Percentiles rank a stretch among this genome's conserved stretches.
These are phyloP conservation scores for Stramonita haemastoma DNA, from an alignment of 2,888 invertebrate genomes.

Conservation along the genomic window DNA sequence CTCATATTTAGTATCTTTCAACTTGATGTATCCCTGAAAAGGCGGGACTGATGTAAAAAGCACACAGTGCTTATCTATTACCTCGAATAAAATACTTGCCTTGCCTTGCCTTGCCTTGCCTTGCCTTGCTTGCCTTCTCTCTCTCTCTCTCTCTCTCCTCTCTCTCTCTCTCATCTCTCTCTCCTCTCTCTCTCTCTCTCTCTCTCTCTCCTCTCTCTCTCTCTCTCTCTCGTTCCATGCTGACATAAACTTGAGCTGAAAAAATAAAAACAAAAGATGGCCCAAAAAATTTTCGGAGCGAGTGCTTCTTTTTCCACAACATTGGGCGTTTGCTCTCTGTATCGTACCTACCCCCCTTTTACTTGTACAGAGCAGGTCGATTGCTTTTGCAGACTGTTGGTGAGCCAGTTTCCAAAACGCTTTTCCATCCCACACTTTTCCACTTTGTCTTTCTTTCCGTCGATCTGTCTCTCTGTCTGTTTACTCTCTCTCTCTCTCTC, in stretches of 20 bases:
- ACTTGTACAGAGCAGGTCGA: slow-evolving; percentile 3
- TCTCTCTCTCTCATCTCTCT: not conserved
- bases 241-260: not conserved
- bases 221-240: not conserved
- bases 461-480: not conserved
- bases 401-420: not conserved
- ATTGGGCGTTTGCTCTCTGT: not conserved
- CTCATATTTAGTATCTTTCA: too few relatives aligned
- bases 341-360: not conserved
- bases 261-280: not conserved
- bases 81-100: not conserved
- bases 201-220: not conserved
- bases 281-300: not conserved
- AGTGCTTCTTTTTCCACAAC: not conserved
- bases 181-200: not conserved
- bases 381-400: not conserved
- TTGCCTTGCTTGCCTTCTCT: not conserved
- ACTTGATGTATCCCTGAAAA: too few relatives aligned
- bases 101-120: not conserved
- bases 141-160: not conserved
- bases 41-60: too few relatives aligned
- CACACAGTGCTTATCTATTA: too few relatives aligned
- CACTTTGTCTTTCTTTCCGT: not conserved
- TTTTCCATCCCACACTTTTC: not conserved
- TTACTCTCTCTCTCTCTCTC: slow-evolving; percentile 19